phyloP scores from a whole-genome alignment of 2,888 invertebrate genomes.

The Tortrix viridana region DNA sequence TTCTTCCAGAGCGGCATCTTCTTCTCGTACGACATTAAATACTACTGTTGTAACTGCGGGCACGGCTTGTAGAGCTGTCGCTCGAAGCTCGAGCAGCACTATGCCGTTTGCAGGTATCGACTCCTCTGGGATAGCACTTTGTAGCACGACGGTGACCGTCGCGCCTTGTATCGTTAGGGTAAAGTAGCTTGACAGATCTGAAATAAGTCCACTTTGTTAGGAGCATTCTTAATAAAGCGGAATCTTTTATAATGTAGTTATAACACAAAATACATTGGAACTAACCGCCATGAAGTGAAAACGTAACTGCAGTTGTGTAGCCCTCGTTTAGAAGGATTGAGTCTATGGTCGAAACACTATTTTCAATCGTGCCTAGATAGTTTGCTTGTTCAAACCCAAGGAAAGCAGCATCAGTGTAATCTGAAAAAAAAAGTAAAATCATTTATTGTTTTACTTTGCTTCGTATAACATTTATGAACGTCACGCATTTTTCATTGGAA shows the following conservation, averaged over 20 bases:
- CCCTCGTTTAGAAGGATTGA: conserved; percentile 40
- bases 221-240: too few relatives aligned
- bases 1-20: neutral
- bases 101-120: conserved; percentile 16
- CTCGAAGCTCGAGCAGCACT: conserved; percentile 26
- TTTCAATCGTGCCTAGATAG: conserved; percentile 42
- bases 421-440: conserved; percentile 45
- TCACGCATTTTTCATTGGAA: too few relatives aligned
- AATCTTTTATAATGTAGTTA: too few relatives aligned
- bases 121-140: conserved; percentile 23
- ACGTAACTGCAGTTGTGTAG: conserved; percentile 36
- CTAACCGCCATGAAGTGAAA: conserved; percentile 40
- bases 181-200: conserved; percentile 25
- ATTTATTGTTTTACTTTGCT: too few relatives aligned
- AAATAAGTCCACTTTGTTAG: conserved; percentile 1
- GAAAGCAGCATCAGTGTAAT: conserved; percentile 28
- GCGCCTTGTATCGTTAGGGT: neutral
- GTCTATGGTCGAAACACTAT: conserved; percentile 29
- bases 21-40: conserved; percentile 8
- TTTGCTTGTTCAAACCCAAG: conserved; percentile 43
- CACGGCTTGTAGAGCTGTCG: conserved; percentile 20
- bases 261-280: too few relatives aligned
- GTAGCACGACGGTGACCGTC: conserved; percentile 20
- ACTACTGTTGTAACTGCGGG: conserved; percentile 26
- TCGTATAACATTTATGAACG: too few relatives aligned